These are phyloP conservation scores for Trematocara stigmaticum DNA, from an alignment of 2,113 vertebrate species.

Conservation along the genomic window DNA sequence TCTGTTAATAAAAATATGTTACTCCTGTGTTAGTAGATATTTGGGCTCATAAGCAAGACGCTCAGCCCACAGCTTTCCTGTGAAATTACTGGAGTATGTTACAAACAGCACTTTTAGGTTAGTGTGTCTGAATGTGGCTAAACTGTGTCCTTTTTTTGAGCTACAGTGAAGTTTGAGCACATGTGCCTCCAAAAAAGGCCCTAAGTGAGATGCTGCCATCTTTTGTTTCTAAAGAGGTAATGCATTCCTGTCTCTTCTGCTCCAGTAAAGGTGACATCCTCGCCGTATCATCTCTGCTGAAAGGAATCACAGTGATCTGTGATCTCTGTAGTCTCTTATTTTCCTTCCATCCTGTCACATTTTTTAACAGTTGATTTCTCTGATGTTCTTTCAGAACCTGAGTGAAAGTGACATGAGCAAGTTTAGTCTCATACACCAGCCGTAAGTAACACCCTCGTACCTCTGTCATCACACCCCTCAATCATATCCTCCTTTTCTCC, in stretches of 20 bases:
- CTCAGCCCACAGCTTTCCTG: background rate
- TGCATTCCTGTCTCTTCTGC: background rate
- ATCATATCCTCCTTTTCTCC: background rate
- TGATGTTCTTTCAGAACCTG: constrained; percentile 68
- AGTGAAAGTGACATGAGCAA: constrained; percentile 70
- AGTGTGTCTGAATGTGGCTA: background rate
- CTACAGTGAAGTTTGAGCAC: background rate
- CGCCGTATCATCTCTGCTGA: background rate
- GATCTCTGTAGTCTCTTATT: background rate
- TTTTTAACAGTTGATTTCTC: background rate
- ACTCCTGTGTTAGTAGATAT: background rate
- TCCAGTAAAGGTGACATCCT: background rate
- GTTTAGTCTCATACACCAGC: constrained; percentile 77
- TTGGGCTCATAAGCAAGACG: background rate
- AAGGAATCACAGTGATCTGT: background rate
- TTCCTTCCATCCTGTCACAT: background rate
- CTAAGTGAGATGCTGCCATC: constrained; percentile 55
- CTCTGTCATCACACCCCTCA: background rate
- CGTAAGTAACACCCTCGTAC: constrained; percentile 69
- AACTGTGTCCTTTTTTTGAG: background rate
- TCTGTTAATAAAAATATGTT: background rate
- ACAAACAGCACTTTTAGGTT: background rate
- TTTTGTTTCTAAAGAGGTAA: constrained; percentile 5
- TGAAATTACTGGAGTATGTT: background rate
- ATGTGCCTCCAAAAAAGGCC: background rate